phyloP scores from a whole-genome alignment of 2,888 invertebrate genomes.

The Drosophila engyochracea region DNA sequence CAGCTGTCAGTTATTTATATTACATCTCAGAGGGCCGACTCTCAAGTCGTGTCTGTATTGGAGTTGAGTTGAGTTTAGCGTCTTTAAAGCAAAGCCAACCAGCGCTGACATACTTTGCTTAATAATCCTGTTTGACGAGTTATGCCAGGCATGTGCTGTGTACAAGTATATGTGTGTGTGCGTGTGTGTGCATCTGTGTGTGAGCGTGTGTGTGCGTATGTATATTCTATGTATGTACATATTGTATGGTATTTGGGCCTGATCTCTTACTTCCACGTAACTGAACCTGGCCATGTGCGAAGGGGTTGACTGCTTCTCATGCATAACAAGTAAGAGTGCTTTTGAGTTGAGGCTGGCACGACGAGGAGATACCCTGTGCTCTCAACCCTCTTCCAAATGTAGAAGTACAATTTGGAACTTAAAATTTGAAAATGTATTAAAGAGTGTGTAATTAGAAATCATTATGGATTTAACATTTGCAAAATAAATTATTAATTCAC shows the following conservation, averaged over 20 bases:
- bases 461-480: neutral
- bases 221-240: conserved; percentile 11
- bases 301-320: conserved; percentile 28
- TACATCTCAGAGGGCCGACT: conserved; percentile 39
- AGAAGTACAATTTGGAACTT: neutral
- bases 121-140: conserved; percentile 84
- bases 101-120: conserved; percentile 79
- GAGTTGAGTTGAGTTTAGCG: conserved; percentile 14
- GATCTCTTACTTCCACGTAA: conserved; percentile 71
- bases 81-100: conserved; percentile 56
- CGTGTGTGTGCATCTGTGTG: neutral
- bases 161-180: neutral
- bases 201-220: conserved; percentile 1
- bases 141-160: conserved; percentile 49
- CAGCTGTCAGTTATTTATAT: conserved; percentile 67
- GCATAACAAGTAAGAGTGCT: conserved; percentile 15
- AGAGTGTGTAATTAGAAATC: neutral
- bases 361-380: neutral
- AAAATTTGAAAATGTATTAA: neutral
- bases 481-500: neutral
- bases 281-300: conserved; percentile 60
- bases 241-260: conserved; percentile 23
- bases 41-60: conserved; percentile 20
- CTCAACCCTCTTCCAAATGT: neutral
- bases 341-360: neutral